Evolutionary conservation across 2,888 invertebrate species (phyloP), one percentile per base, ranked within the genome.

Genomic region (Diabrotica balteata): DNA sequence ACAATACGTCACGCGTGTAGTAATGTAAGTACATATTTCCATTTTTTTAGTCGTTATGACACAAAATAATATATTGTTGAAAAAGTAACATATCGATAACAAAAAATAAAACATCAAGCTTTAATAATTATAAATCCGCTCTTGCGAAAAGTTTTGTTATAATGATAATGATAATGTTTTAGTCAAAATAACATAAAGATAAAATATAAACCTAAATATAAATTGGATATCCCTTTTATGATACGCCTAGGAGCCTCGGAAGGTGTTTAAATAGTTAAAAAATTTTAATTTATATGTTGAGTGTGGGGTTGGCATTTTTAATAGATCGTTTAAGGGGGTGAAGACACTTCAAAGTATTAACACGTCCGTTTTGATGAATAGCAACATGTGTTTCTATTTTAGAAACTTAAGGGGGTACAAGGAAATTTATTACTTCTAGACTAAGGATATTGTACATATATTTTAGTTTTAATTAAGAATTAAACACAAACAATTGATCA

Each of bases 361-460:
- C 73, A 71, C 69, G 68, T 70, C 73, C 52, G 49, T 66, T 63
- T 69, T 73, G 70, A 73, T 70, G 62, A 61, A 62, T 52, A 59
- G 64, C 60, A 67, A 72, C 69, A 72, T 68, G 65, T 72, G 72
- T 71, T 68, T 68, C 66, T 57, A 57, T 66, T 66, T 66, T 63
- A 63, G 47, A 63, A 63, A 59, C 47, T 57, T 55, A 66, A 63
- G 63, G 59, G 68, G 63, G 55, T 66, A 60, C 53, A 60, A 63
- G 54, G 62, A 51, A 62, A 62, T 62, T 62, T 62, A 62, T 49
- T 17, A 43, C 54, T 8, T 9, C 17, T 9, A 54, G 17, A 62
- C 17, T 47, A 46, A 55, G 62, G 47, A 55, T 55, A 55, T 43
- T 45, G 44, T 32, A 8, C 10, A 46, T 8, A 10, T 7, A 46